Evolutionary conservation across 1,140 invertebrate genomes (phyloP).

Genomic region (Araneus ventricosus): DNA sequence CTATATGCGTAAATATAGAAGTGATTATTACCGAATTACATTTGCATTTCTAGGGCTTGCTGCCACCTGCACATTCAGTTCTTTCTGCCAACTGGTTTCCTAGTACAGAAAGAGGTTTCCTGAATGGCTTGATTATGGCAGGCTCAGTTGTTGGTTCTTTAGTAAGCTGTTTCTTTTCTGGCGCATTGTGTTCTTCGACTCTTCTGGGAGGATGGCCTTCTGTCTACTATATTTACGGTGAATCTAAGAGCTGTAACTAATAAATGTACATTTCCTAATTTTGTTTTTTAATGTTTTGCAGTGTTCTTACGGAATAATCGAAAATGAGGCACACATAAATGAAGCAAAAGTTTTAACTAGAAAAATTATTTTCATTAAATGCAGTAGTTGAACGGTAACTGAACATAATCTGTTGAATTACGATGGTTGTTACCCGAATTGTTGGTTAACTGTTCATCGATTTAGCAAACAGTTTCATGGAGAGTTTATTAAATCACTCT

Average conservation of each 20-base stretch:
- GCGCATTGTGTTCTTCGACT: constrained; percentile 80
- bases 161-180: constrained; percentile 43
- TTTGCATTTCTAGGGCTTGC: constrained; percentile 77
- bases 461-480: no score
- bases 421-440: no score
- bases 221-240: constrained; percentile 87
- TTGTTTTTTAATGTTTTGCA: background rate
- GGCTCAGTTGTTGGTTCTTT: background rate
- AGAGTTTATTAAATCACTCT: no score
- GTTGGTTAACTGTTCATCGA: no score
- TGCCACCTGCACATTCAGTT: constrained; percentile 78
- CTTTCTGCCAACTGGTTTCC: constrained; percentile 79
- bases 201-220: constrained; percentile 84
- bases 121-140: background rate
- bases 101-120: constrained; percentile 56
- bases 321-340: no score
- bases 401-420: no score
- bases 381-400: no score
- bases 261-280: no score
- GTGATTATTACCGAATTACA: background rate
- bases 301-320: no score
- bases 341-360: no score
- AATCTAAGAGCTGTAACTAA: background rate
- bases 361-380: no score
- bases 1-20: background rate